Percentiles rank a stretch among this genome's conserved stretches.
phyloP scores from a whole-genome alignment of 2,113 vertebrate species.

The Carollia perspicillata region DNA sequence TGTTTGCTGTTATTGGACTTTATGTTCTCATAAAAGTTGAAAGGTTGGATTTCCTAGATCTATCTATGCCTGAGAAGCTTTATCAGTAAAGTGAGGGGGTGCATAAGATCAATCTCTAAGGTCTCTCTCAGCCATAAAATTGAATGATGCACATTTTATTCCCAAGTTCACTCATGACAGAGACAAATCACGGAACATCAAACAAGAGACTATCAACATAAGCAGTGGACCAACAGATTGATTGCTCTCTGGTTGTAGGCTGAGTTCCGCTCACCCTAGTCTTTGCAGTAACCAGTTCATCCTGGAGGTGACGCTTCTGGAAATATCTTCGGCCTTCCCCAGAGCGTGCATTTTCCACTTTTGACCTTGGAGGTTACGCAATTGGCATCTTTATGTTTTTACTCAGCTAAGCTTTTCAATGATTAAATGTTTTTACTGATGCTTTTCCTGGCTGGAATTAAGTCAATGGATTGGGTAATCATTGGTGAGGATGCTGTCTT shows the following conservation, averaged over 20 bases:
- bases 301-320: not conserved
- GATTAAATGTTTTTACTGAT: not conserved
- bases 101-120: not conserved
- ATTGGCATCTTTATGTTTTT: not conserved
- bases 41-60: not conserved
- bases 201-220: not conserved
- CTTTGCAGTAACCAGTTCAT: not conserved
- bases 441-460: not conserved
- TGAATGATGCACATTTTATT: slow-evolving; percentile 2
- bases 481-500: not conserved
- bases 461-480: not conserved
- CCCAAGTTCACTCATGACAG: slow-evolving; percentile 21
- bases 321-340: not conserved
- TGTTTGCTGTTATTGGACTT: not conserved
- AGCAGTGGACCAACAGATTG: not conserved
- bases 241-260: not conserved
- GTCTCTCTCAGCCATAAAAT: not conserved
- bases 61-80: not conserved
- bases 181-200: not conserved
- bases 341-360: not conserved
- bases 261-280: not conserved
- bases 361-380: not conserved
- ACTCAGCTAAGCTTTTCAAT: not conserved
- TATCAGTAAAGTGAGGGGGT: not conserved
- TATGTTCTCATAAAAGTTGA: not conserved